These are phyloP conservation scores for Panagrolaimus sp. DNA, from an alignment of 1,140 invertebrate genomes.

Conservation along the genomic window DNA sequence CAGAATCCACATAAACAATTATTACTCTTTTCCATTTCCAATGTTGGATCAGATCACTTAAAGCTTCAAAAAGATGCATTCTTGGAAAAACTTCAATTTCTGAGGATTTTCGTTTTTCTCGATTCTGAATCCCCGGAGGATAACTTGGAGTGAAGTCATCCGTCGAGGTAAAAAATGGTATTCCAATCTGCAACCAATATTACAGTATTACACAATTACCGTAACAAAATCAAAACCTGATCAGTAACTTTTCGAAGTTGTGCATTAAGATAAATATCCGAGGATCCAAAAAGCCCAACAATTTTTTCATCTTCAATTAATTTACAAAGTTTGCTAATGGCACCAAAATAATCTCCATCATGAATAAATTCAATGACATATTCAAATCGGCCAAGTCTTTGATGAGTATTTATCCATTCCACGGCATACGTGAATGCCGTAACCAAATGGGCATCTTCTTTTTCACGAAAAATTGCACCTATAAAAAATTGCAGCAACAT, in stretches of 20 bases:
- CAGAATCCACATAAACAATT: constrained; percentile 50
- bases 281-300: constrained; percentile 46
- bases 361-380: constrained; percentile 30
- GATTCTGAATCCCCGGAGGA: constrained; percentile 11
- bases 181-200: constrained; percentile 40
- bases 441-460: constrained; percentile 53
- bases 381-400: constrained; percentile 39
- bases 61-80: constrained; percentile 51
- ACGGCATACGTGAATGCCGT: constrained; percentile 52
- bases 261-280: constrained; percentile 17
- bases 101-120: background rate
- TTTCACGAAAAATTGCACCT: constrained; percentile 54
- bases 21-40: constrained; percentile 56
- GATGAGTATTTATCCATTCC: constrained; percentile 49
- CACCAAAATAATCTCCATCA: constrained; percentile 45
- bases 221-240: constrained; percentile 3
- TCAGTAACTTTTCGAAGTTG: constrained; percentile 11
- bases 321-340: constrained; percentile 45
- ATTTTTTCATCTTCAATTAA: constrained; percentile 50
- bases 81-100: constrained; percentile 52
- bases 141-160: constrained; percentile 38
- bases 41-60: constrained; percentile 54
- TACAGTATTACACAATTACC: background rate
- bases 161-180: constrained; percentile 49
- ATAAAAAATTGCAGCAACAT: constrained; percentile 11